A percentile compares a stretch with the other conserved stretches of the same genome.
Evolutionary conservation across 2,888 invertebrate species (phyloP).

Genomic region (Tipula lateralis): DNA sequence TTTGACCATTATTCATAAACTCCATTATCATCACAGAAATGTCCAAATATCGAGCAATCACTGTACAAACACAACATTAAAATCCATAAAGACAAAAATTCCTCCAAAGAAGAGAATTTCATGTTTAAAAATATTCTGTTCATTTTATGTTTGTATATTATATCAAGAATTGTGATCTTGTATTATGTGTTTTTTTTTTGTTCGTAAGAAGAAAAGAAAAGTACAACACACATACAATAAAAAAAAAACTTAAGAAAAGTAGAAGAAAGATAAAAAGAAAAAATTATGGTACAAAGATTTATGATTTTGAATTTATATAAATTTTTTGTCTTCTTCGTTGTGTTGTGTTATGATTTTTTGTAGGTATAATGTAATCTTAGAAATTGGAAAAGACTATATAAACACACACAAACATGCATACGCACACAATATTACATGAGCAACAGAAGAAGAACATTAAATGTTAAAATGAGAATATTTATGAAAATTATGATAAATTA

Average conservation of each 20-base stretch:
- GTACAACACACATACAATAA: conserved; percentile 2
- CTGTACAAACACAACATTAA: conserved; percentile 19
- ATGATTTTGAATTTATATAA: conserved; percentile 5
- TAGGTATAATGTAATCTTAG: neutral
- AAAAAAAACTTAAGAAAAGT: neutral
- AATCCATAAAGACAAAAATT: conserved; percentile 20
- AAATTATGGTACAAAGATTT: conserved; percentile 5
- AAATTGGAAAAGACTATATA: neutral
- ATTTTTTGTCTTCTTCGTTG: neutral
- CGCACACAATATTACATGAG: neutral
- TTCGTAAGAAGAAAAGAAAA: neutral
- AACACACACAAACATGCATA: neutral
- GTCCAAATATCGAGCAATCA: conserved; percentile 19
- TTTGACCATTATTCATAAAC: neutral
- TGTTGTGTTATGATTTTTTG: neutral
- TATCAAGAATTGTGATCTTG: neutral
- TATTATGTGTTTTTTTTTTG: neutral
- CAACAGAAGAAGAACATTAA: neutral
- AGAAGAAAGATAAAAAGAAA: neutral
- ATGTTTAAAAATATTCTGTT: conserved; percentile 19
- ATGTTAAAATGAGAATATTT: neutral
- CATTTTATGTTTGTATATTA: neutral
- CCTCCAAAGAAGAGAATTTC: neutral
- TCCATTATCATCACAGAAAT: neutral
- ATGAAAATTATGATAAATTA: conserved; percentile 5